These are phyloP conservation scores for Platalea minor DNA, from an alignment of 2,797 vertebrate species.

Conservation along the genomic window DNA sequence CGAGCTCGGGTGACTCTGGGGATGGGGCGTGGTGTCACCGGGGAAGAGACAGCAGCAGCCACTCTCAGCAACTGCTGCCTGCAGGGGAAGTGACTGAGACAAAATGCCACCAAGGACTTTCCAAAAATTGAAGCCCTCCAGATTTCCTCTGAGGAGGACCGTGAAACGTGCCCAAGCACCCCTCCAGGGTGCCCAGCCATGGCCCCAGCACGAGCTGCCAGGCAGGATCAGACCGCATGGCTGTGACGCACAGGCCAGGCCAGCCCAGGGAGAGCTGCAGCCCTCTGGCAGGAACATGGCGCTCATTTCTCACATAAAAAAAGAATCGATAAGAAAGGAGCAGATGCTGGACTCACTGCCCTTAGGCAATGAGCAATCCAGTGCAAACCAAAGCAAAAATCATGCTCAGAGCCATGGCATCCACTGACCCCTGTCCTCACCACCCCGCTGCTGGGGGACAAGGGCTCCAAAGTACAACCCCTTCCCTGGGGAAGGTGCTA, in stretches of 20 bases:
- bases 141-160: not conserved
- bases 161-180: accelerated
- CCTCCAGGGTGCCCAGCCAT: accelerated
- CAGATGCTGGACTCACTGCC: not conserved
- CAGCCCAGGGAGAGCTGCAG: not conserved
- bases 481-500: accelerated
- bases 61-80: not conserved
- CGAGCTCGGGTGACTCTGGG: too few species aligned
- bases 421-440: not conserved
- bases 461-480: not conserved
- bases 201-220: not conserved
- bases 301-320: not conserved
- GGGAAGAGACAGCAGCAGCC: accelerated
- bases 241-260: not conserved
- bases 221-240: not conserved
- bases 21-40: not conserved
- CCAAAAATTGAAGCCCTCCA: not conserved
- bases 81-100: not conserved
- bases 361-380: not conserved
- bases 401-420: not conserved
- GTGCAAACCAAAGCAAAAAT: not conserved
- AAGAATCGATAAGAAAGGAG: not conserved
- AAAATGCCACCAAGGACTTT: not conserved
- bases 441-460: not conserved
- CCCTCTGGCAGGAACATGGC: accelerated